phyloP scores from a whole-genome alignment of 2,113 vertebrate genomes.

The Toxostoma redivivum region DNA sequence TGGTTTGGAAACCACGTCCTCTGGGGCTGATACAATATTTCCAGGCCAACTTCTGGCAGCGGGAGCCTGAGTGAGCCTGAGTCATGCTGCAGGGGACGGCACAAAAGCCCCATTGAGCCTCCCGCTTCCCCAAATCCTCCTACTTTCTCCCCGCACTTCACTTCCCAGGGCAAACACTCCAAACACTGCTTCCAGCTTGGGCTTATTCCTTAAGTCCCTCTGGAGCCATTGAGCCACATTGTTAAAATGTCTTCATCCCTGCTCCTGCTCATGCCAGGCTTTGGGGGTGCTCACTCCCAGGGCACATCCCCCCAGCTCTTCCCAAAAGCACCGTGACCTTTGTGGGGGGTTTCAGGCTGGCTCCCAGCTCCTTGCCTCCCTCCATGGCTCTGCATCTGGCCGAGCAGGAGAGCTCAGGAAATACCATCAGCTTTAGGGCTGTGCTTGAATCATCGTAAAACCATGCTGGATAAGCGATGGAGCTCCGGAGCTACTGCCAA shows the following conservation, averaged over 20 bases:
- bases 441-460: slow-evolving; percentile 45
- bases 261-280: not conserved
- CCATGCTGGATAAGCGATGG: not conserved
- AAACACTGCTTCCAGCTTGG: not conserved
- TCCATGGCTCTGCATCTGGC: not conserved
- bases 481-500: not conserved
- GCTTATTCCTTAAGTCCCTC: not conserved
- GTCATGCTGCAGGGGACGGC: slow-evolving; percentile 14
- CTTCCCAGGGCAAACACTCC: slow-evolving; percentile 7
- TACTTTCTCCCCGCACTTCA: not conserved
- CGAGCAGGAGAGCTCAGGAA: slow-evolving; percentile 23
- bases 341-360: not conserved
- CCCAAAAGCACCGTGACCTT: not conserved
- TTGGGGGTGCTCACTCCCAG: accelerated
- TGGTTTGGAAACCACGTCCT: slow-evolving; percentile 50
- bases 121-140: slow-evolving; percentile 13
- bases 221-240: accelerated
- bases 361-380: not conserved
- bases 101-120: slow-evolving; percentile 51
- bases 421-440: slow-evolving; percentile 36
- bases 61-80: not conserved
- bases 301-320: not conserved
- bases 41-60: slow-evolving; percentile 51
- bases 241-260: not conserved
- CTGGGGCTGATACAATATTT: slow-evolving; percentile 48